Base-by-base conservation (phyloP, 2,888 invertebrate genomes). In the Platycheirus albimanus region DNA sequence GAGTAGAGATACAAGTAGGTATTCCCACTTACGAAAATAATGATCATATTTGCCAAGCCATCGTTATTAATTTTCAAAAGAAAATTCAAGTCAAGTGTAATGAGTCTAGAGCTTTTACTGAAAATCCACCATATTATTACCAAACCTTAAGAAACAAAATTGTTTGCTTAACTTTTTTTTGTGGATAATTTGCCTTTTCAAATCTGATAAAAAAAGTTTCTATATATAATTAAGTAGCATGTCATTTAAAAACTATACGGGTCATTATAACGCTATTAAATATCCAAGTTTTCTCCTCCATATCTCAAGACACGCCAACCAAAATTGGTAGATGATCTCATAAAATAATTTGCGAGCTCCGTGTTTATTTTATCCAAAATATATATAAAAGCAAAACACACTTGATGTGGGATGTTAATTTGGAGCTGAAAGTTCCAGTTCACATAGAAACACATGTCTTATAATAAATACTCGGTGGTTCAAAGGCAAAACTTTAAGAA, bases 251-350 rank as follows among this genome's bases (percentile, higher is more conserved):
- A 47, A 66, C 43, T 49, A 30, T 61, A 52, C 58, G 17, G 36
- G 43, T 66, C 38, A 66, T 66, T 80, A 74, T 45, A 56, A 28
- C 1, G 36, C 13, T 36, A 20, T 58, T 45, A 43, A 38, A 20
- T 45, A 58, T 45, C 30, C 30, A 49, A 64, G n/a, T n/a, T 13
- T 30, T 30, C 10, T n/a, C 6, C 33, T 54, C 30, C 15, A 47
- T 51, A 41, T 47, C 41, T 66, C 45, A 28, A 19, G 20, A 71
- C 81, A 81, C 67, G 81, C 76, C 20, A 76, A 6, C 52, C 54
- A 13, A 72, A 67, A 67, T 38, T 67, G 33, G 54, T 43, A 45
- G 71, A 67, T 81, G 81, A 81, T 76, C 54, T 81, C 81, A 81
- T 81, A 45, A 51, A 58, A 33, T 47, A 49, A 52, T 67, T 66